phyloP scores from a whole-genome alignment of 2,888 invertebrate genomes.

The Caenorhabditis imperialis region DNA sequence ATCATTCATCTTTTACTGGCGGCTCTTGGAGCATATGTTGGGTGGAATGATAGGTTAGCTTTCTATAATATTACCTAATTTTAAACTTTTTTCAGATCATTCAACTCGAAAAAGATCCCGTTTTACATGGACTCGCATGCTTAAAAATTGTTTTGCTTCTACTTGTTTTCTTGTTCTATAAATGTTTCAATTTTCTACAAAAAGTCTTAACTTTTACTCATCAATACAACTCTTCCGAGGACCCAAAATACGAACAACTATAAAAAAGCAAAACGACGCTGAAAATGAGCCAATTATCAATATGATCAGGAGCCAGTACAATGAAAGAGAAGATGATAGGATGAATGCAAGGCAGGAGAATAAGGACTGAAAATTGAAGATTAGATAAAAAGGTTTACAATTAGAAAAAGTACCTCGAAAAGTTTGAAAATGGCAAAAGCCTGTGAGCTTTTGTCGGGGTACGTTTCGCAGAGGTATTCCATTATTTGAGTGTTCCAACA shows the following conservation, averaged over 20 bases:
- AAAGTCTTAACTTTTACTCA: too few species aligned
- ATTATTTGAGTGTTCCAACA: constrained; percentile 88
- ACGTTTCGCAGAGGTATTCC: constrained; percentile 89
- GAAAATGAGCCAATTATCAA: constrained; percentile 8
- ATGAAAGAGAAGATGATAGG: constrained; percentile 13
- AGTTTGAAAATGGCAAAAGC: constrained; percentile 98
- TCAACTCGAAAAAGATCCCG: too few species aligned
- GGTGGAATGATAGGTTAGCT: too few species aligned
- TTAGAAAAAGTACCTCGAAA: constrained; percentile 82
- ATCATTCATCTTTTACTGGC: not conserved
- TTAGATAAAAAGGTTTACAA: not conserved
- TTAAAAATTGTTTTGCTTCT: too few species aligned
- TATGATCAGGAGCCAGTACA: constrained; percentile 16
- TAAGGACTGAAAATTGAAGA: constrained; percentile 13
- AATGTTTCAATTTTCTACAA: too few species aligned
- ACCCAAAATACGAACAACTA: too few species aligned
- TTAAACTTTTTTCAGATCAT: too few species aligned
- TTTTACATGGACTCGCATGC: too few species aligned
- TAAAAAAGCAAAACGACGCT: constrained; percentile 18
- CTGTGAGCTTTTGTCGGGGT: constrained; percentile 87
- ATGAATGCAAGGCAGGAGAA: constrained; percentile 31
- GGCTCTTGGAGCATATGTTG: not conserved
- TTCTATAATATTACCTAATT: too few species aligned
- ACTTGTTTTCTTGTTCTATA: too few species aligned
- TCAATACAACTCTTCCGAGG: too few species aligned